Evolutionary conservation across 2,888 invertebrate genomes (phyloP).

Genomic region (Lasioglossum marginatum): DNA sequence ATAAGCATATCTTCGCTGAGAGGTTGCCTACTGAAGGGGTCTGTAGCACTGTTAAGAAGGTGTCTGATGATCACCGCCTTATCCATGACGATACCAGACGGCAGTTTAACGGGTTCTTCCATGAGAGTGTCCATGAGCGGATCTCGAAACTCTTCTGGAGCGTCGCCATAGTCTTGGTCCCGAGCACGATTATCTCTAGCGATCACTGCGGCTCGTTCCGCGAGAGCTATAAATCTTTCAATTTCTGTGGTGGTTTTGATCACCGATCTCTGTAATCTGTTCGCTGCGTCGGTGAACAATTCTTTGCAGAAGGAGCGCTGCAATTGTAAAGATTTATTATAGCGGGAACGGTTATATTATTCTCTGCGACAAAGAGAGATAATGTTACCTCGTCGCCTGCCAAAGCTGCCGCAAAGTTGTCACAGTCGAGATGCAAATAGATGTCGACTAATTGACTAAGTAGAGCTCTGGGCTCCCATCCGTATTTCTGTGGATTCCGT

Average conservation of each 20-base stretch:
- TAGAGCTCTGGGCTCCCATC: slow-evolving; percentile 97
- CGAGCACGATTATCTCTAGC: slow-evolving; percentile 92
- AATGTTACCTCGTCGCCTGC: slow-evolving; percentile 95
- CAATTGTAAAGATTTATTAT: slow-evolving; percentile 68
- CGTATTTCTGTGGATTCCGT: slow-evolving; percentile 96
- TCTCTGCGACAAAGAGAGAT: background rate
- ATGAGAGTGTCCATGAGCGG: slow-evolving; percentile 99
- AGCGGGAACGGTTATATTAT: background rate
- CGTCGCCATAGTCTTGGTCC: slow-evolving; percentile 97
- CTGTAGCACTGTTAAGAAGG: slow-evolving; percentile 97
- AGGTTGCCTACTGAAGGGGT: slow-evolving; percentile 98
- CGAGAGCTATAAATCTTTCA: slow-evolving; percentile 92
- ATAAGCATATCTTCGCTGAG: slow-evolving; percentile 97
- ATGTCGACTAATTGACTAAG: slow-evolving; percentile 97
- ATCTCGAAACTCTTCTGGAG: slow-evolving; percentile 98
- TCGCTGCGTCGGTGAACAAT: slow-evolving; percentile 95
- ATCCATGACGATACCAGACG: slow-evolving; percentile 96
- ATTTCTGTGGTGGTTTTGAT: slow-evolving; percentile 95
- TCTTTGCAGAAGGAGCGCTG: slow-evolving; percentile 97
- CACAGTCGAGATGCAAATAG: slow-evolving; percentile 97
- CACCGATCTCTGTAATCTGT: slow-evolving; percentile 91
- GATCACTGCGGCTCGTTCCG: slow-evolving; percentile 92
- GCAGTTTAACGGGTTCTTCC: slow-evolving; percentile 97
- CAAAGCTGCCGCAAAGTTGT: slow-evolving; percentile 95
- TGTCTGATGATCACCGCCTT: slow-evolving; percentile 96